Percentiles rank a stretch among this genome's conserved stretches.
These are phyloP conservation scores for Holcopasites calliopsidis DNA, from an alignment of 1,140 invertebrate species.

Conservation along the genomic window DNA sequence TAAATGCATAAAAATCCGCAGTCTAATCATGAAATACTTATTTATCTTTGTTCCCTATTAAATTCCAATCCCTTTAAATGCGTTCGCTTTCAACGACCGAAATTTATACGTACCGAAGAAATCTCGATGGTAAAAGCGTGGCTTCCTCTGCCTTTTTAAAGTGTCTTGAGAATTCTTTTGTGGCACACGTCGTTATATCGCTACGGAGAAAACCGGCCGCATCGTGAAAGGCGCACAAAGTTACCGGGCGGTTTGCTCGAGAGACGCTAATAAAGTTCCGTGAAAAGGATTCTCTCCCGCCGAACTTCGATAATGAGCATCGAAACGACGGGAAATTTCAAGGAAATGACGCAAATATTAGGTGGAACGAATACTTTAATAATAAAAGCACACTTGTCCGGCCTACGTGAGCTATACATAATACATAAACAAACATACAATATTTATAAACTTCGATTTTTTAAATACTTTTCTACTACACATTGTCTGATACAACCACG, in stretches of 20 bases:
- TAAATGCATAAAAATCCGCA: too few relatives aligned
- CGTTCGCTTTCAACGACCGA: neutral
- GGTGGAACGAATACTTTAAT: too few relatives aligned
- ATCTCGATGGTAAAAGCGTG: neutral
- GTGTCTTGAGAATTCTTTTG: slow-evolving; percentile 28
- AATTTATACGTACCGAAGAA: neutral
- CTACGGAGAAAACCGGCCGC: slow-evolving; percentile 17
- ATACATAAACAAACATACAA: too few relatives aligned
- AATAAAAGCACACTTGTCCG: too few relatives aligned
- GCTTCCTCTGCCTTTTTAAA: neutral
- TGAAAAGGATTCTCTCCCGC: neutral
- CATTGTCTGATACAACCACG: too few relatives aligned
- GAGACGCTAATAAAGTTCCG: slow-evolving; percentile 42
- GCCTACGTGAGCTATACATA: too few relatives aligned
- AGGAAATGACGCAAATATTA: neutral
- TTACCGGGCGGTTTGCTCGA: neutral
- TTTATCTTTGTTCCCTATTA: neutral
- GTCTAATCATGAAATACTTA: too few relatives aligned
- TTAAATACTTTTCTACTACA: too few relatives aligned
- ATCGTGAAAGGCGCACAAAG: slow-evolving; percentile 35
- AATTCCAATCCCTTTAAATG: slow-evolving; percentile 10
- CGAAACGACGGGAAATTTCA: neutral
- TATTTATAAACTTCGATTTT: too few relatives aligned
- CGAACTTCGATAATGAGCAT: slow-evolving; percentile 30
- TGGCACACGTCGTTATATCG: slow-evolving; percentile 28